Evolutionary conservation across 1,140 invertebrate species (phyloP).

Genomic region (Druon quercuslanigerum): DNA sequence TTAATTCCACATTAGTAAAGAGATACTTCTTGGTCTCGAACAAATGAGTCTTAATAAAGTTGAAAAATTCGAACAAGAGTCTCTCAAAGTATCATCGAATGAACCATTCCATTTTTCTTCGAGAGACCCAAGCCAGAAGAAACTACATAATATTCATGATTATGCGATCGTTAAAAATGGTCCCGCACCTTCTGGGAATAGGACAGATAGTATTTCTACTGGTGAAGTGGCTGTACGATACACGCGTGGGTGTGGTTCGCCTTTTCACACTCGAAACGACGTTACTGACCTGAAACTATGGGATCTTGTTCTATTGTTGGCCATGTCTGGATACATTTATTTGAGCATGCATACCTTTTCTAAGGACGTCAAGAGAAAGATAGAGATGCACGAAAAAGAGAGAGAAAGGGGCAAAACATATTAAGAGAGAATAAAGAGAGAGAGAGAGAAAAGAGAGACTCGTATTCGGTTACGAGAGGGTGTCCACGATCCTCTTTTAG

Average conservation of each 20-base stretch:
- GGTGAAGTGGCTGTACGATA: constrained; percentile 18
- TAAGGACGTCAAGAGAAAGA: constrained; percentile 15
- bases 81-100: not conserved
- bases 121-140: not conserved
- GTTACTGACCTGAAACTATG: constrained; percentile 40
- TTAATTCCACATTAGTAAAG: constrained; percentile 23
- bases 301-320: constrained; percentile 41
- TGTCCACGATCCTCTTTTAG: not conserved
- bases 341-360: constrained; percentile 7
- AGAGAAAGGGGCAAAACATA: constrained; percentile 8
- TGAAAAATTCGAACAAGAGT: constrained; percentile 21
- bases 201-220: constrained; percentile 34
- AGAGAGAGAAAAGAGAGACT: constrained; percentile 31
- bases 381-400: not conserved
- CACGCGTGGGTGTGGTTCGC: constrained; percentile 38
- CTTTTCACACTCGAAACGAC: constrained; percentile 41
- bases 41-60: not conserved
- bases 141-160: constrained; percentile 20
- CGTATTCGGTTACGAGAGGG: constrained; percentile 44
- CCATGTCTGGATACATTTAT: constrained; percentile 40
- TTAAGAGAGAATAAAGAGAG: not conserved
- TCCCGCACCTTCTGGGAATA: constrained; percentile 19
- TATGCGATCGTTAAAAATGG: constrained; percentile 28
- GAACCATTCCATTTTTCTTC: constrained; percentile 17
- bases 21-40: not conserved